Evolutionary conservation across 2,888 invertebrate species (phyloP).

Genomic region (Merodon equestris): DNA sequence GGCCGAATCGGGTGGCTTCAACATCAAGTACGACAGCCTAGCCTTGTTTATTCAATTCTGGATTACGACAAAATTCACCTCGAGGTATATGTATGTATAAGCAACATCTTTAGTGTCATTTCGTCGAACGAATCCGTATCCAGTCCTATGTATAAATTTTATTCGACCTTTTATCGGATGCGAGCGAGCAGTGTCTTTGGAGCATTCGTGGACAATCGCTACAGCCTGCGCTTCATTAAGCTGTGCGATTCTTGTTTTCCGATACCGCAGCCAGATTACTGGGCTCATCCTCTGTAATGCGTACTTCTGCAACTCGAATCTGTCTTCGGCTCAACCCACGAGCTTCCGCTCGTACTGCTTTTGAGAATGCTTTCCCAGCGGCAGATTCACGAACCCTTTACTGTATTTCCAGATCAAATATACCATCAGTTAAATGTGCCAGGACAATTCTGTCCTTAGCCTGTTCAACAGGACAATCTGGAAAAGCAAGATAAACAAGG

Average conservation of each 20-base stretch:
- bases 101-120: slow-evolving; percentile 5
- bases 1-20: slow-evolving; percentile 1
- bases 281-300: not conserved
- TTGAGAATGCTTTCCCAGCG: too few species aligned
- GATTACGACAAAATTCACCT: not conserved
- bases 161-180: not conserved
- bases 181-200: not conserved
- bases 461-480: slow-evolving; percentile 13
- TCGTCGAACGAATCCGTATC: slow-evolving; percentile 19
- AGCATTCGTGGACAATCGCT: not conserved
- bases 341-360: too few species aligned
- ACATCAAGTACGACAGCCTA: not conserved
- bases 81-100: not conserved
- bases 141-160: slow-evolving; percentile 2
- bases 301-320: too few species aligned
- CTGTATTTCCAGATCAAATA: too few species aligned
- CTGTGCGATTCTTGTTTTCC: slow-evolving; percentile 8
- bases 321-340: too few species aligned
- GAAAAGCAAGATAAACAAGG: too few species aligned
- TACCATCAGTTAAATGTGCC: too few species aligned
- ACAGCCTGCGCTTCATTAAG: slow-evolving; percentile 19
- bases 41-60: not conserved
- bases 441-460: slow-evolving; percentile 10
- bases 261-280: not conserved
- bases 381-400: too few species aligned